Base-by-base conservation (phyloP, 2,888 invertebrate genomes). In the Drosophila heteroneura region DNA sequence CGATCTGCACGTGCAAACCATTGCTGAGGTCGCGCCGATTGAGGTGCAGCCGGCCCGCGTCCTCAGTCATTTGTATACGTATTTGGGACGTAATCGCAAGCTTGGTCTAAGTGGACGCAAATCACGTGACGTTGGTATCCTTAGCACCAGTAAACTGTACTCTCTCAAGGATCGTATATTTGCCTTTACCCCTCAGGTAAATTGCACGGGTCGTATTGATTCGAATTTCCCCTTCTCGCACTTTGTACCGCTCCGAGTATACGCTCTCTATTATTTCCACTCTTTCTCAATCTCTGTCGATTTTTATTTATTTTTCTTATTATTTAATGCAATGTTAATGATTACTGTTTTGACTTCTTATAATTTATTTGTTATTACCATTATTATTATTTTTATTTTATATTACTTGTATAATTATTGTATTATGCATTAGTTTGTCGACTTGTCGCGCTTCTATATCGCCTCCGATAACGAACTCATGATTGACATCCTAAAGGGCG, bases 161-260 rank as follows among this genome's bases (percentile, higher is more conserved):
- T 97, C 98, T 2, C 94, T 99, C 64, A 97, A 98, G 89, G 98
- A 99, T 93, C 96, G 97, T 92, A 98, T 99, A 91, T 98, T 99
- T 94, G 99, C 99, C 0, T 99, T 99, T 93, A 99, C 99, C 7
- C 99, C 99, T 52, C 99, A 99, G 97, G 99, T 99, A 94, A 94
- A 93, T 92, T 72, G 35, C 52, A 72, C 62, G 65, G 72, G 64
- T 67, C 66, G 28, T 54, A 47, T 44, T 26, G n/a, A 35, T 19
- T 22, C 12, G 16, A 30, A 22, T 32, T 33, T 19, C 2, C 41
- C 57, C 26, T 19, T 28, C 62, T 32, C 30, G 62, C 77, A 70
- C 62, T 41, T 44, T 44, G 47, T 75, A 56, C 39, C 26, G 39
- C 16, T 35, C 35, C 5, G 35, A 35, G 35, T 35, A 35, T 35